Base-by-base conservation (phyloP, 2,888 invertebrate species). In the Ectemnius continuus region DNA sequence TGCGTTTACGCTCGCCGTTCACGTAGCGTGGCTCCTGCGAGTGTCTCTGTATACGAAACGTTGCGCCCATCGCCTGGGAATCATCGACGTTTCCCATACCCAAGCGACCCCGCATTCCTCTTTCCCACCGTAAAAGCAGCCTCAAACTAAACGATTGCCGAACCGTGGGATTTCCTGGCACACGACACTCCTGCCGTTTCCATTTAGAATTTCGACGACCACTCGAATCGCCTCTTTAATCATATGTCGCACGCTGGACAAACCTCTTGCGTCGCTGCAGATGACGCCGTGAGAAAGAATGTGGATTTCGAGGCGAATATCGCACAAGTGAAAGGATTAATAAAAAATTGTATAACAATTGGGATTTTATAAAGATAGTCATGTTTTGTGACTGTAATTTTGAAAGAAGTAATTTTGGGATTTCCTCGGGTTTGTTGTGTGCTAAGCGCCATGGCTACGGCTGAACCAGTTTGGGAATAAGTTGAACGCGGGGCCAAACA, bases 81-180 rank as follows among this genome's bases (percentile, higher is more conserved):
- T 81, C 83, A 79, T 75, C 80, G 73, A 80, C 52, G 80, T 83
- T 87, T 86, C 86, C 82, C 87, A 87, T 83, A 84, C 85, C 82
- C 83, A 82, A 70, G 61, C 26, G 66, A 18, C 47, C 20, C 61
- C 47, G 74, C 69, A 64, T 70, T 73, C 78, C 65, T 61, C 48
- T 70, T 84, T 80, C 80, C 84, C 80, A 82, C 78, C 76, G 68
- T 77, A 67, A 75, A 78, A 75, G 46, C 69, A 61, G 58, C 71
- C 72, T 70, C 73, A 79, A 77, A 69, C 58, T 61, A 61, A 61
- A 65, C 76, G 80, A 70, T 82, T 85, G 80, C 83, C 79, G 79
- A 83, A 82, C 74, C 76, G 75, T 82, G 73, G 46, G 75, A 82
- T 61, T 67, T 36, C 36, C 26, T 13, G 52, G 57, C 48, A 23